Base-by-base conservation (phyloP, 2,797 vertebrate species). In the Darevskia nairensis region DNA sequence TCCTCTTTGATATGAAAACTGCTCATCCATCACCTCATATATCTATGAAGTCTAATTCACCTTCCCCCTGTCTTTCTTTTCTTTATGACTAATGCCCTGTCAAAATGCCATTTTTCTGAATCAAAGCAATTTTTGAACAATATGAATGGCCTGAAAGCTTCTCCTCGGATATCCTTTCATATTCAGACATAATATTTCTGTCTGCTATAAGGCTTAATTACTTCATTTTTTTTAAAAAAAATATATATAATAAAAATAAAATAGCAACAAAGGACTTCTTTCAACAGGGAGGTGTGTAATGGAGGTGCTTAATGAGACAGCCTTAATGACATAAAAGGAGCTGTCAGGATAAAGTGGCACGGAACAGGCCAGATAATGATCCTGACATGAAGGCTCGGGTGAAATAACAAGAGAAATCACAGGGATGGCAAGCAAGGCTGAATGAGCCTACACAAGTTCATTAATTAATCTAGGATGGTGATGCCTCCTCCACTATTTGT, bases 101-200 rank as follows among this genome's bases (percentile, higher is more conserved):
- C 89, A 93, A 91, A 92, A 87, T 85, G 44, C 5, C 6, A 1
- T 44, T 59, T 19, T 13, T 84, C 44, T 23, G 85, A 87, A 91
- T 87, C 61, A 89, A 92, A 79, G 1, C 0, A 0, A 21, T 91
- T 89, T 90, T 89, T 88, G 15, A 76, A 3, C 75, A 92, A 78
- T 3, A 50, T 11, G 77, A 44, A 9, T 90, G 25, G 88, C 93
- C 90, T 46, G 89, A 88, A 69, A 89, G 1, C 17, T 6, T 90
- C 80, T 92, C 25, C 80, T 25, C 85, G 1, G 6, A 2, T 88
- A 68, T 1, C 80, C 90, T 90, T 19, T 91, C 76, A 88, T 76
- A 80, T 32, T 39, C 83, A 89, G 89, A 8, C 61, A 6, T 61
- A 83, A 85, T 61, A 82, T 66, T 66, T 85, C 71, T 81, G 61